These are phyloP conservation scores for Perccottus glenii DNA, from an alignment of 2,113 vertebrate genomes.

Conservation along the genomic window DNA sequence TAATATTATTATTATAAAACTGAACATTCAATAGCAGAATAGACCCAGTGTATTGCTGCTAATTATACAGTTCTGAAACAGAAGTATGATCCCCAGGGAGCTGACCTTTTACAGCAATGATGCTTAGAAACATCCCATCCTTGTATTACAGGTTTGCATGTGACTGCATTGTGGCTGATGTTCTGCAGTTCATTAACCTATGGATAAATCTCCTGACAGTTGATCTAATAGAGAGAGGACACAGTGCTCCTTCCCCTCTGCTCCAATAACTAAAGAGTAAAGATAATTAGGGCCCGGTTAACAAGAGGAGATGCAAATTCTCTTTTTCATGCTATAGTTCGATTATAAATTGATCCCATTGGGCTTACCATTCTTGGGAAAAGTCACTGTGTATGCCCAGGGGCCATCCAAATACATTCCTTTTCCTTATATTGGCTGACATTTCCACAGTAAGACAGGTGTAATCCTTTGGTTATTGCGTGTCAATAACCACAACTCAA, in stretches of 20 bases:
- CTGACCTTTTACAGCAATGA: conserved; percentile 47
- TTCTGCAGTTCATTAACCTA: conserved; percentile 81
- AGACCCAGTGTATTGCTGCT: conserved; percentile 40
- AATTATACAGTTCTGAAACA: conserved; percentile 69
- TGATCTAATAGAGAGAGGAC: conserved; percentile 75
- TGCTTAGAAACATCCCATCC: conserved; percentile 55
- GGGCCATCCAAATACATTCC: conserved; percentile 52
- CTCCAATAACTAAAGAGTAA: conserved; percentile 74
- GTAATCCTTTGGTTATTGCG: conserved; percentile 69
- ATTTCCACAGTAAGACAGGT: conserved; percentile 62
- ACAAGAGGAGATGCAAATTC: conserved; percentile 69
- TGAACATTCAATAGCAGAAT: conserved; percentile 51
- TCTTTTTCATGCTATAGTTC: conserved; percentile 64
- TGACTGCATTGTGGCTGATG: conserved; percentile 71
- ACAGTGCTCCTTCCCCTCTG: conserved; percentile 58
- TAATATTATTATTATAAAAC: conserved; percentile 42
- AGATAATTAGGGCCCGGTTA: conserved; percentile 78
- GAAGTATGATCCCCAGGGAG: conserved; percentile 48
- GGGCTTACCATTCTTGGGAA: conserved; percentile 60
- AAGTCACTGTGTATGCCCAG: conserved; percentile 46
- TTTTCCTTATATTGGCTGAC: conserved; percentile 55
- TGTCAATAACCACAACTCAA: conserved; percentile 67
- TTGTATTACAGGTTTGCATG: conserved; percentile 65
- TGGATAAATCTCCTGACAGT: conserved; percentile 76
- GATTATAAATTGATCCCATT: conserved; percentile 75